Evolutionary conservation across 2,797 vertebrate genomes (phyloP).

Genomic region (Rhyacichthys aspro): DNA sequence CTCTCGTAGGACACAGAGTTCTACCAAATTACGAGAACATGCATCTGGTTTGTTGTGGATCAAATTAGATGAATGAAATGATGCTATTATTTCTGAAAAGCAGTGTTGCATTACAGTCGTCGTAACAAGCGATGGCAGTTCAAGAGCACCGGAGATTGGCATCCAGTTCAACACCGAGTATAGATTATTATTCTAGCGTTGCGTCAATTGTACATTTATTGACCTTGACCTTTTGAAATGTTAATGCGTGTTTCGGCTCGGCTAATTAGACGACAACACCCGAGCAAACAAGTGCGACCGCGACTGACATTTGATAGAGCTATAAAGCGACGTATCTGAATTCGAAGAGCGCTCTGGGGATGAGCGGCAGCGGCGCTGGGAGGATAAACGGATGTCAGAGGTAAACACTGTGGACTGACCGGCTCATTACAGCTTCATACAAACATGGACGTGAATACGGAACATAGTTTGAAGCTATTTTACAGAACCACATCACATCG

Average conservation of each 20-base stretch:
- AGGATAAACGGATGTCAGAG: background rate
- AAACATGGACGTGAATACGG: background rate
- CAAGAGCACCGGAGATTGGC: background rate
- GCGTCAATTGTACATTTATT: conserved; percentile 2
- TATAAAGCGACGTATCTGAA: background rate
- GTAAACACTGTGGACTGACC: background rate
- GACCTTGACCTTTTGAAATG: conserved; percentile 15
- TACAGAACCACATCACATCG: background rate
- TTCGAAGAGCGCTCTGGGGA: background rate
- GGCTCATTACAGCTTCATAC: too few relatives aligned
- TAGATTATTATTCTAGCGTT: background rate
- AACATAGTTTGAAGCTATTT: background rate
- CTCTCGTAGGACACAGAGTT: background rate
- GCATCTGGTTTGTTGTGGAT: background rate
- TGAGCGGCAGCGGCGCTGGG: background rate
- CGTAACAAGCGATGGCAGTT: background rate
- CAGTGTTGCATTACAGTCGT: background rate
- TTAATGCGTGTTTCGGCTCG: conserved; percentile 6
- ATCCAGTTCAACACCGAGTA: background rate
- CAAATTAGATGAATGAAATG: too few relatives aligned
- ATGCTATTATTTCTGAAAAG: too few relatives aligned
- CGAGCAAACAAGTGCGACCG: background rate
- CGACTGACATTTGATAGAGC: conserved; percentile 4
- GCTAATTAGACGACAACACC: conserved; percentile 6
- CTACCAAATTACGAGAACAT: conserved; percentile 2